These are phyloP conservation scores for Ectropis grisescens DNA, from an alignment of 1,140 invertebrate genomes.

Conservation along the genomic window DNA sequence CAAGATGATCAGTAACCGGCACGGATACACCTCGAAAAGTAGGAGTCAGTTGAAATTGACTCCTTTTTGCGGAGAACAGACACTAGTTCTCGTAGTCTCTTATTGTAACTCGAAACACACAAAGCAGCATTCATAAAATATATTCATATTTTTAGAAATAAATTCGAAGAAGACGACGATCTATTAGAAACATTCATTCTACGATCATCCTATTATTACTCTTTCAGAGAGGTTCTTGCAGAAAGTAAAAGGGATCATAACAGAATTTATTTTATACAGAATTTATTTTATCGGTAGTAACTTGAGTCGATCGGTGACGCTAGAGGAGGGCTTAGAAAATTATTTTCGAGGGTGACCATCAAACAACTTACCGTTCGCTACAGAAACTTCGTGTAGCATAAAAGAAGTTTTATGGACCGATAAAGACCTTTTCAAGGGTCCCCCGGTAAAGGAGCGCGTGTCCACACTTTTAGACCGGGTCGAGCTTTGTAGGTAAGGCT, in stretches of 20 bases:
- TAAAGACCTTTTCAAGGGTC: conserved; percentile 57
- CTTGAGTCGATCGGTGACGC: conserved; percentile 36
- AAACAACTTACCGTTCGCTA: conserved; percentile 42
- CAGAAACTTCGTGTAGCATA: conserved; percentile 44
- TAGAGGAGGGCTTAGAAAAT: conserved; percentile 38
- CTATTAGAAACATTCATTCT: conserved; percentile 48
- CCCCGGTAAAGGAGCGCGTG: conserved; percentile 22
- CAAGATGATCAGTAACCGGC: too few species aligned
- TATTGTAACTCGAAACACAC: too few species aligned
- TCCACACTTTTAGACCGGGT: conserved; percentile 19
- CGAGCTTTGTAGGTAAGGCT: conserved; percentile 24
- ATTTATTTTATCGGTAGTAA: conserved; percentile 46
- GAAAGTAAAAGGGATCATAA: conserved; percentile 57
- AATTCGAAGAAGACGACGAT: conserved; percentile 33
- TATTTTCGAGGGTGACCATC: conserved; percentile 55
- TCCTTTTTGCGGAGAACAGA: too few species aligned
- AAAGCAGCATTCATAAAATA: too few species aligned
- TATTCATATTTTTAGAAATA: too few species aligned
- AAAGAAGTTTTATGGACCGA: conserved; percentile 58
- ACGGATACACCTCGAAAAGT: too few species aligned
- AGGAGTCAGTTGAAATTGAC: too few species aligned
- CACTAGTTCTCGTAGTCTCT: too few species aligned
- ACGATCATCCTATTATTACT: conserved; percentile 54
- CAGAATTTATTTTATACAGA: conserved; percentile 57
- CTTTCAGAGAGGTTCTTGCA: conserved; percentile 30